Evolutionary conservation across 2,888 invertebrate genomes (phyloP).

Genomic region (Dexiosoma caninum): DNA sequence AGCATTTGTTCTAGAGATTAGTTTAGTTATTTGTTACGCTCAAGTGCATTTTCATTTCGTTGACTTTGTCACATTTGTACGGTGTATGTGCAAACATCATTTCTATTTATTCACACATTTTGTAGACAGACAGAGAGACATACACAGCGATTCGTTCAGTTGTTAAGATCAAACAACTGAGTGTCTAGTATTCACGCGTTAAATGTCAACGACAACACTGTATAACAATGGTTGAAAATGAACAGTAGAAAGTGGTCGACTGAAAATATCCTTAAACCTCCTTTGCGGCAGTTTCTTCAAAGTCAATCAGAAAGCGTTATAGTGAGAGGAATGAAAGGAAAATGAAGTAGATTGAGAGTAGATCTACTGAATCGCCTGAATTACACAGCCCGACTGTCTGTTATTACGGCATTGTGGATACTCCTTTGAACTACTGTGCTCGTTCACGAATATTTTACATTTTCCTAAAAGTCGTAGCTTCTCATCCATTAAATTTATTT

Average conservation of each 20-base stretch:
- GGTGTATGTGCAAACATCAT: conserved; percentile 58
- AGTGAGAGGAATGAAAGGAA: too few relatives aligned
- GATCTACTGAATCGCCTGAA: too few relatives aligned
- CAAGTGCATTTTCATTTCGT: conserved; percentile 64
- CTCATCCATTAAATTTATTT: too few relatives aligned
- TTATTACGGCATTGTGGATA: too few relatives aligned
- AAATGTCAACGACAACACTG: conserved; percentile 43
- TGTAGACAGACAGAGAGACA: conserved; percentile 9
- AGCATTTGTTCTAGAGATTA: conserved; percentile 56
- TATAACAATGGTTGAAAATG: not conserved
- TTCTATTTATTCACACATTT: conserved; percentile 58
- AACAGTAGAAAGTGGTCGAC: not conserved
- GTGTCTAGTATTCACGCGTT: conserved; percentile 55
- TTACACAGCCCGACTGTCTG: too few relatives aligned
- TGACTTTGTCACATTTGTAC: conserved; percentile 63
- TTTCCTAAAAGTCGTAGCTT: too few relatives aligned
- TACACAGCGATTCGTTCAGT: conserved; percentile 6
- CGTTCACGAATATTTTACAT: too few relatives aligned
- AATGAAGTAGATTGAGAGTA: too few relatives aligned
- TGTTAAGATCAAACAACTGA: conserved; percentile 45
- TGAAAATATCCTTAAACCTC: not conserved
- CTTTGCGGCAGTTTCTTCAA: not conserved
- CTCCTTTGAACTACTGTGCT: too few relatives aligned
- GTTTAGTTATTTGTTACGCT: conserved; percentile 63
- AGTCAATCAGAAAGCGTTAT: too few relatives aligned